phyloP scores from a whole-genome alignment of 92 coral and sea anemone genomes.

The Palythoa grandiflora region DNA sequence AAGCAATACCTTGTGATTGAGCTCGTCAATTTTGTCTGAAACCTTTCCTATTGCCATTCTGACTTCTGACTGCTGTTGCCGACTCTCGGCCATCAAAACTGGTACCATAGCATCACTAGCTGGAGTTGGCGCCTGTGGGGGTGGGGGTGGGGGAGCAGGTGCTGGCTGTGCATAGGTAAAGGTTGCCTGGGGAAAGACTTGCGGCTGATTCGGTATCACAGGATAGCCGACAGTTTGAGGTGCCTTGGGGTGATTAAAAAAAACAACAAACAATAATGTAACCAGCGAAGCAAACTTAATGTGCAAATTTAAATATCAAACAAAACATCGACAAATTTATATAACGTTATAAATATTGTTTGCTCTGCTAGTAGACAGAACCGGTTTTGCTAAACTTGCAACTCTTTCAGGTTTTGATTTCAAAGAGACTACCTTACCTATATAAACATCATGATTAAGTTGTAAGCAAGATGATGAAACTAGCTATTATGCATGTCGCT shows the following conservation, averaged over 20 bases:
- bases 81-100: conserved; percentile 95
- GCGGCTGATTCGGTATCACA: conserved; percentile 80
- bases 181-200: conserved; percentile 63
- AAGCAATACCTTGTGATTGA: conserved; percentile 78
- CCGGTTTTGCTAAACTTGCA: too few relatives aligned
- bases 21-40: conserved; percentile 90
- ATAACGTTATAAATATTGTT: too few relatives aligned
- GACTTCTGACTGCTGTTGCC: conserved; percentile 96
- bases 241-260: conserved; percentile 46
- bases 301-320: not conserved
- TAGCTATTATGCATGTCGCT: too few relatives aligned
- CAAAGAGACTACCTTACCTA: too few relatives aligned
- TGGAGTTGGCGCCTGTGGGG: conserved; percentile 74
- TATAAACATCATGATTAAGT: too few relatives aligned
- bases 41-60: conserved; percentile 93
- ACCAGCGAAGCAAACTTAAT: not conserved
- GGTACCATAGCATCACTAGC: conserved; percentile 97
- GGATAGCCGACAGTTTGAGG: conserved; percentile 75
- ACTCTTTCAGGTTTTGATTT: too few relatives aligned
- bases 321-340: too few relatives aligned
- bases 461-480: too few relatives aligned
- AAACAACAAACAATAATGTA: not conserved
- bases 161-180: conserved; percentile 65
- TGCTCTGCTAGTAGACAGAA: too few relatives aligned
- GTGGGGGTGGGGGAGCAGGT: conserved; percentile 69